Evolutionary conservation across 2,888 invertebrate genomes (phyloP).

Genomic region (Belgica antarctica): DNA sequence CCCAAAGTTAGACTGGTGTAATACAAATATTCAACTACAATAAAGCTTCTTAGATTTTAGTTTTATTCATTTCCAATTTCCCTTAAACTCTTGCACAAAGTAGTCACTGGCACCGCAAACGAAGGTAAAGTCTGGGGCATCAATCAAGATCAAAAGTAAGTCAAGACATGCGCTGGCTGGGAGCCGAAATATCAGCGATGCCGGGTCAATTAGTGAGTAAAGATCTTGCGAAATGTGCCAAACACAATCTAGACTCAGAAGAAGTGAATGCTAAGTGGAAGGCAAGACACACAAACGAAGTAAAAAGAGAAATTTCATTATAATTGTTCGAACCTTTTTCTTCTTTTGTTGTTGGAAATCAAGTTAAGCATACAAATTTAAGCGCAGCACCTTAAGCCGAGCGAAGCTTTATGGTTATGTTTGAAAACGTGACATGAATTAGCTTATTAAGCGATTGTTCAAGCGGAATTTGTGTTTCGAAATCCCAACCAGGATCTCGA

Average conservation of each 20-base stretch:
- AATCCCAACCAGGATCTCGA: neutral
- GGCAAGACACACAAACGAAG: neutral
- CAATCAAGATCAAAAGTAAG: neutral
- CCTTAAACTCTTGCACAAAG: too few species aligned
- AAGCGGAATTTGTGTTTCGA: too few species aligned
- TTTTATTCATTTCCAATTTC: too few species aligned
- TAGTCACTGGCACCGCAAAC: neutral
- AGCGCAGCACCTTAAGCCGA: neutral
- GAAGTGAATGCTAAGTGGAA: neutral
- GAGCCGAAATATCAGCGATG: neutral
- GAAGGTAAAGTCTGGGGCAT: neutral
- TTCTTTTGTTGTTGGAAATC: neutral
- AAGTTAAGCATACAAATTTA: neutral
- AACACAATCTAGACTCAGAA: neutral
- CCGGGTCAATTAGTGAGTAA: neutral
- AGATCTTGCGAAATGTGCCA: neutral
- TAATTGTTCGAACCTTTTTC: slow-evolving; percentile 4
- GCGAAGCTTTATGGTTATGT: too few species aligned
- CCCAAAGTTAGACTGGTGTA: too few species aligned
- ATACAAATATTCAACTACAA: too few species aligned
- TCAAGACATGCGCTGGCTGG: too few species aligned
- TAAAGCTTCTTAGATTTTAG: too few species aligned
- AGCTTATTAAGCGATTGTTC: neutral
- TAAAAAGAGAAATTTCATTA: neutral
- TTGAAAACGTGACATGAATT: slow-evolving; percentile 1